A percentile compares a stretch with the other conserved stretches of the same genome.
phyloP scores from a whole-genome alignment of 2,113 vertebrate species.

The Clarias gariepinus region DNA sequence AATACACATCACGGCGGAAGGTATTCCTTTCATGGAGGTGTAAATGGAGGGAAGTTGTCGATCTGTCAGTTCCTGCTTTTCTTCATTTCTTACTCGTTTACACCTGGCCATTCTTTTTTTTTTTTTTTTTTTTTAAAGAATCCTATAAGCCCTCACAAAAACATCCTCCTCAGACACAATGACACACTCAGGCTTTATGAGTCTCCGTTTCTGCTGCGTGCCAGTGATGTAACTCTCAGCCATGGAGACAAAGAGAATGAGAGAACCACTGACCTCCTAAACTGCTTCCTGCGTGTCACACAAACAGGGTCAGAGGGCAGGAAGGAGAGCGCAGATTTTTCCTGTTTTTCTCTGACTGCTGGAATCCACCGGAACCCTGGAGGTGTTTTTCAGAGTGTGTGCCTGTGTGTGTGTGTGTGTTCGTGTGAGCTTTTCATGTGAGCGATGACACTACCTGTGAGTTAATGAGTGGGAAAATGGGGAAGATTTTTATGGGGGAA shows the following conservation, averaged over 20 bases:
- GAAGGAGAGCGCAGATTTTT: conserved; percentile 85
- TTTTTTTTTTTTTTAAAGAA: conserved; percentile 4
- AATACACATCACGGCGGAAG: background rate
- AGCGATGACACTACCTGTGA: conserved; percentile 47
- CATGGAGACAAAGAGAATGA: conserved; percentile 51
- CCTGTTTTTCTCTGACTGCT: conserved; percentile 84
- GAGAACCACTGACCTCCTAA: conserved; percentile 72
- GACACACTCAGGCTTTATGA: conserved; percentile 21
- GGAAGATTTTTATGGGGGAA: conserved; percentile 15
- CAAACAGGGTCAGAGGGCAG: conserved; percentile 67
- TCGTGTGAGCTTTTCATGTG: conserved; percentile 45
- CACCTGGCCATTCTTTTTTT: background rate
- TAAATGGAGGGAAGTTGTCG: conserved; percentile 6
- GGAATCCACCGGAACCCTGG: conserved; percentile 66
- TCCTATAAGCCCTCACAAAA: background rate
- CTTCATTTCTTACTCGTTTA: conserved; percentile 3
- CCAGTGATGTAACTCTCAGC: conserved; percentile 52
- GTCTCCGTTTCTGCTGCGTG: background rate
- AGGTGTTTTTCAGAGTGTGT: conserved; percentile 55
- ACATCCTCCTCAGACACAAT: conserved; percentile 32
- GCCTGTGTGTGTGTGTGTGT: conserved; percentile 24
- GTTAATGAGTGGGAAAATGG: conserved; percentile 42
- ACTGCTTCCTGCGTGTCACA: conserved; percentile 78
- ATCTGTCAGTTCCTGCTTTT: background rate
- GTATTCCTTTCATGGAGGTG: conserved; percentile 6